Percentiles rank a stretch among this genome's conserved stretches.
These are phyloP conservation scores for Palythoa heliodiscus DNA, from an alignment of 92 coral and sea anemone genomes.

Conservation along the genomic window DNA sequence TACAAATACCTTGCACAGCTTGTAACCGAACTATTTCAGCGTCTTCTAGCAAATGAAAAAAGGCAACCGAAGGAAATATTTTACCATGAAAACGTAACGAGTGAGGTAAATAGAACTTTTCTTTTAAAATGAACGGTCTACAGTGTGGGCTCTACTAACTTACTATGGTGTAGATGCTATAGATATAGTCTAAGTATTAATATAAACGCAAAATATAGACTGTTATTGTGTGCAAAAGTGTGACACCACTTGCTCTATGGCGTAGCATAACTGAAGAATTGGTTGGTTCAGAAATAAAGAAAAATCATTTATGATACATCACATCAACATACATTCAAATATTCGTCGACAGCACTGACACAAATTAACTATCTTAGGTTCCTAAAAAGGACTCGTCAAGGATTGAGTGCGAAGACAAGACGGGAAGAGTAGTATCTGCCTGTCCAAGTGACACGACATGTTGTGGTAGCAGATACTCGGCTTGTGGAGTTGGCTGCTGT, in stretches of 20 bases:
- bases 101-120: background rate
- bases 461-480: slow-evolving; percentile 47
- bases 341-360: background rate
- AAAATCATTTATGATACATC: no score
- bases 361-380: background rate
- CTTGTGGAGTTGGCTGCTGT: slow-evolving; percentile 77
- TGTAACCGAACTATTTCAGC: slow-evolving; percentile 44
- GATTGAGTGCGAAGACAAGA: slow-evolving; percentile 46
- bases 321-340: no score
- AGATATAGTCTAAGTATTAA: no score
- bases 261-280: no score
- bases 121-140: background rate
- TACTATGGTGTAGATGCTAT: no score
- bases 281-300: no score
- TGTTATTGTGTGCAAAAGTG: no score
- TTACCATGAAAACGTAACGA: background rate
- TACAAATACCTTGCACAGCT: slow-evolving; percentile 62
- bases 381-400: background rate
- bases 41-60: slow-evolving; percentile 21
- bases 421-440: slow-evolving; percentile 56
- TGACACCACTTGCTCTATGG: no score
- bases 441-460: slow-evolving; percentile 79
- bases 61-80: slow-evolving; percentile 1
- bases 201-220: no score
- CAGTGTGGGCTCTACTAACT: background rate